phyloP scores from a whole-genome alignment of 2,888 invertebrate genomes.

The Euphydryas editha region DNA sequence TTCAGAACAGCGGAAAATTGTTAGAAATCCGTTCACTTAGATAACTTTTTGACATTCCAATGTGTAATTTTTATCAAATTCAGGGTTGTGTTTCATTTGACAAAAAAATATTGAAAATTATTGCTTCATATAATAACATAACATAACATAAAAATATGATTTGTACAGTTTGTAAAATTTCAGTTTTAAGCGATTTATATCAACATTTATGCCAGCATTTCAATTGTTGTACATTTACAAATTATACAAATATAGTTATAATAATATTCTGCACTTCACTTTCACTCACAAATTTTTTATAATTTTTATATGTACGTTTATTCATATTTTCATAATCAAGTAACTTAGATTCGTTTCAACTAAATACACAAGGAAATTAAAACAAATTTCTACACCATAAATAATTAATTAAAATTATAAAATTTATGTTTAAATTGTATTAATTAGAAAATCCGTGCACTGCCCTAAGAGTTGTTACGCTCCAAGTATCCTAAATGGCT shows the following conservation, averaged over 20 bases:
- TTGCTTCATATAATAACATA: neutral
- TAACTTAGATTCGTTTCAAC: slow-evolving; percentile 14
- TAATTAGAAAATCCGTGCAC: slow-evolving; percentile 50
- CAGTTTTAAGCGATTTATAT: neutral
- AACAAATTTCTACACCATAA: slow-evolving; percentile 8
- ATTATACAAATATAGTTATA: neutral
- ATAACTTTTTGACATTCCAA: slow-evolving; percentile 72
- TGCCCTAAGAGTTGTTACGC: slow-evolving; percentile 75
- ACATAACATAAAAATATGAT: neutral
- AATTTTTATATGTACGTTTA: neutral
- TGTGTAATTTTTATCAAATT: slow-evolving; percentile 54
- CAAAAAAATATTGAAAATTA: neutral
- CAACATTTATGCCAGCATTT: neutral
- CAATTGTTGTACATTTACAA: neutral
- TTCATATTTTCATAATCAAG: neutral
- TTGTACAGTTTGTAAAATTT: too few relatives aligned
- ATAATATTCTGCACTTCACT: neutral
- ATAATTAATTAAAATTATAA: neutral
- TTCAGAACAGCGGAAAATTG: slow-evolving; percentile 68
- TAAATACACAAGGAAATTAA: neutral
- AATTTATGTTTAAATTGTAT: slow-evolving; percentile 11
- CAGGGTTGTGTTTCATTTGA: slow-evolving; percentile 54
- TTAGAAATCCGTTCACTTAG: slow-evolving; percentile 67
- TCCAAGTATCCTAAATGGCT: slow-evolving; percentile 54
- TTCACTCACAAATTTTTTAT: neutral